Conservation (phyloP, 1,140 invertebrate genomes). For the Drosophila ohnishii region DNA sequence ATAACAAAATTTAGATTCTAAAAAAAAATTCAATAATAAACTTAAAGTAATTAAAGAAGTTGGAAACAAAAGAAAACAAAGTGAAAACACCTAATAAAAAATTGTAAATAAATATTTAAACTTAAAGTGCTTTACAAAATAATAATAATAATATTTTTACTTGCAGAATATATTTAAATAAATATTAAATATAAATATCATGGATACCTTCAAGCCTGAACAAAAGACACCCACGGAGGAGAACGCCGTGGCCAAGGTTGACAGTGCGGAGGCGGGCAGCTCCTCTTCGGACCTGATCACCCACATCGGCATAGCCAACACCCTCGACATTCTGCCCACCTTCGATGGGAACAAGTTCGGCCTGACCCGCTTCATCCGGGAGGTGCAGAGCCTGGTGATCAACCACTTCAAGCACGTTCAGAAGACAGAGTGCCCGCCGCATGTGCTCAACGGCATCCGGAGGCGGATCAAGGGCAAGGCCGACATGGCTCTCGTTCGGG, state of each 20-base stretch:
- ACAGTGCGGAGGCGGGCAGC: background rate
- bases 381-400: constrained; percentile 8
- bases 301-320: background rate
- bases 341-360: constrained; percentile 5
- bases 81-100: background rate
- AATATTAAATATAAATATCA: too few relatives aligned
- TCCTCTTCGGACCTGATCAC: background rate
- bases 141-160: background rate
- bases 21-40: background rate
- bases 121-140: background rate
- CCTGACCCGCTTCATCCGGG: background rate
- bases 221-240: background rate
- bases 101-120: background rate
- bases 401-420: background rate
- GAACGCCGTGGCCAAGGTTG: background rate
- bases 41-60: background rate
- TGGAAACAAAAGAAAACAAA: background rate
- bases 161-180: background rate
- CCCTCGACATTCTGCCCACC: constrained; percentile 3
- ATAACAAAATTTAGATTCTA: too few relatives aligned
- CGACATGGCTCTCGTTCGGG: background rate
- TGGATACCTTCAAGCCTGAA: background rate
- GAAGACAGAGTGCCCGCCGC: background rate
- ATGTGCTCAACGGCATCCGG: constrained; percentile 1
- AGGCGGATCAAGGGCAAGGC: constrained; percentile 6